phyloP scores from a whole-genome alignment of 2,888 invertebrate genomes.

The Toxonevra muliebris region DNA sequence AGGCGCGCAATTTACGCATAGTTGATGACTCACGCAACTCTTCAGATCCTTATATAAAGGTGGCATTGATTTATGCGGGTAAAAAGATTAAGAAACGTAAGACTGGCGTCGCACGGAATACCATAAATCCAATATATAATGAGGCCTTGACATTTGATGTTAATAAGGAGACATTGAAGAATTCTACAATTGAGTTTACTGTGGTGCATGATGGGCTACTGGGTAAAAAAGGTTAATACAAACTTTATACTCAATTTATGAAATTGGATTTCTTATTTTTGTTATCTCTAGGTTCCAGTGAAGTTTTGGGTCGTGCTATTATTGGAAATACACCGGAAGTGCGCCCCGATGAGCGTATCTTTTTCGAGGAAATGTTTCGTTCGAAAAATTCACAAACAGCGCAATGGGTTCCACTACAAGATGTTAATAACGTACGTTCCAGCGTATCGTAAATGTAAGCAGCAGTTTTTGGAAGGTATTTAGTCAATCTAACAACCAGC shows the following conservation, averaged over 20 bases:
- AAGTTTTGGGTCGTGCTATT: constrained; percentile 67
- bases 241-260: not conserved
- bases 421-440: constrained; percentile 47
- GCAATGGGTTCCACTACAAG: constrained; percentile 69
- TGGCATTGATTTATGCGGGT: constrained; percentile 86
- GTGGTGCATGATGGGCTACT: constrained; percentile 72
- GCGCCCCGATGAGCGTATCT: constrained; percentile 66
- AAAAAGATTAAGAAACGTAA: constrained; percentile 93
- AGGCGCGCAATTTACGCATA: constrained; percentile 89
- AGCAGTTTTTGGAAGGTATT: not conserved
- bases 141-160: constrained; percentile 94
- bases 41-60: constrained; percentile 95
- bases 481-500: constrained; percentile 9
- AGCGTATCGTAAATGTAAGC: constrained; percentile 12
- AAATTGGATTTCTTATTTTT: not conserved
- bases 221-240: constrained; percentile 55
- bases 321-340: constrained; percentile 67
- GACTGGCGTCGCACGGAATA: constrained; percentile 88
- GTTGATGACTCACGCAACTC: constrained; percentile 92
- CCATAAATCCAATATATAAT: constrained; percentile 89
- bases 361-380: constrained; percentile 69
- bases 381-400: constrained; percentile 69
- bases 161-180: constrained; percentile 71
- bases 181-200: constrained; percentile 69
- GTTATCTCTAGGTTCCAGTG: constrained; percentile 66